Conservation (phyloP, 2,113 vertebrate genomes). For the Cyanoderma ruficeps region DNA sequence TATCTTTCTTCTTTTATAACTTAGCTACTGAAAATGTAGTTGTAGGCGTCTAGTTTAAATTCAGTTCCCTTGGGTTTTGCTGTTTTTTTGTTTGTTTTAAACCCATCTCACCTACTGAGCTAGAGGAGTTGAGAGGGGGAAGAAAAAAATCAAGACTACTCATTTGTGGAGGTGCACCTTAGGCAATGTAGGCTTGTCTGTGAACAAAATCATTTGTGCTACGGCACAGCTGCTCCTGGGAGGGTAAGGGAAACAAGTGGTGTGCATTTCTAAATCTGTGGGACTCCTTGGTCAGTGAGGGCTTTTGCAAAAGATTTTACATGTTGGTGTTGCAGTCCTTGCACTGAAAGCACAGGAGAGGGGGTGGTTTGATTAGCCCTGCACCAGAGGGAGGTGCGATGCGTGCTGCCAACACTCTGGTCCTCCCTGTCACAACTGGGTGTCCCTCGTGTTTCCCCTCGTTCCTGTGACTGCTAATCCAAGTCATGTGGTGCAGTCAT, state of each 20-base stretch:
- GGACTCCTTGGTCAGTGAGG: neutral
- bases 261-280: neutral
- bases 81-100: conserved; percentile 12
- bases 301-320: neutral
- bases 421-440: neutral
- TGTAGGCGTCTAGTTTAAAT: conserved; percentile 44
- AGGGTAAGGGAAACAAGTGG: neutral
- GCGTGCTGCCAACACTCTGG: neutral
- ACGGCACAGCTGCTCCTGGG: neutral
- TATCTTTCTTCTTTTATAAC: conserved; percentile 31
- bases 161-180: neutral
- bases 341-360: neutral
- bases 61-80: neutral
- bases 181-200: neutral
- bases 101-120: conserved; percentile 1
- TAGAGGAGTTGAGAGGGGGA: neutral
- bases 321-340: neutral
- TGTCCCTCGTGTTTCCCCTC: neutral
- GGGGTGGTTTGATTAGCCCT: neutral
- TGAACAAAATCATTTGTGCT: neutral
- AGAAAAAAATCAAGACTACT: neutral
- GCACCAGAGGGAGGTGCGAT: neutral
- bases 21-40: conserved; percentile 22
- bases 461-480: neutral
- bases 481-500: neutral